Percentiles rank a stretch among this genome's conserved stretches.
Conservation (phyloP, 1,140 invertebrate species). For the Bathynomus jamesi region DNA sequence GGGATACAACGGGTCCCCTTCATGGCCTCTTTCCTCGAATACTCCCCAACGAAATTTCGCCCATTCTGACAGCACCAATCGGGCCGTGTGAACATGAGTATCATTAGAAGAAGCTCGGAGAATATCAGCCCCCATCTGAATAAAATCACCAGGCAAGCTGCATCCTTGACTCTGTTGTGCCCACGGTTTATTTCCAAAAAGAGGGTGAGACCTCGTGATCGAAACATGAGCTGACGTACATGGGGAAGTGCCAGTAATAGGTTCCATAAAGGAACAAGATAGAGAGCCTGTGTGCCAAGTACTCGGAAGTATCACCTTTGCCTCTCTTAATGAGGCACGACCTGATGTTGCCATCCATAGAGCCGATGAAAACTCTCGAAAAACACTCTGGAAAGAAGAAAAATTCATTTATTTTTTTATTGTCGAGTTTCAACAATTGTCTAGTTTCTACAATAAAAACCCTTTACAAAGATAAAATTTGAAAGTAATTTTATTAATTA, state of each 20-base stretch:
- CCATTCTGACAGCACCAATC: slow-evolving; percentile 45
- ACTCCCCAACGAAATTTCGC: slow-evolving; percentile 46
- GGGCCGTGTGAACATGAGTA: slow-evolving; percentile 32
- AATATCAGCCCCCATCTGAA: slow-evolving; percentile 40
- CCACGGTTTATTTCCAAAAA: slow-evolving; percentile 40
- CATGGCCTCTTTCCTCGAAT: slow-evolving; percentile 44
- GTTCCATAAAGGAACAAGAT: slow-evolving; percentile 15
- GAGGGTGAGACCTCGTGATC: slow-evolving; percentile 15
- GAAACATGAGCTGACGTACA: slow-evolving; percentile 11
- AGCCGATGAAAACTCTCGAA: slow-evolving; percentile 14
- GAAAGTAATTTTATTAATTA: no score
- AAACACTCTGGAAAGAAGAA: slow-evolving; percentile 12
- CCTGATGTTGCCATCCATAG: slow-evolving; percentile 45
- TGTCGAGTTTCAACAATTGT: no score
- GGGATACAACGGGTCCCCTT: slow-evolving; percentile 38
- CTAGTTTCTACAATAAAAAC: no score
- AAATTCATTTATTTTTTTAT: no score
- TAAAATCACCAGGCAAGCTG: slow-evolving; percentile 38
- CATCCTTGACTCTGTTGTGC: slow-evolving; percentile 41
- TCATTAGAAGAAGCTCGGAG: slow-evolving; percentile 25
- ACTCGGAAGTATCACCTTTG: slow-evolving; percentile 49
- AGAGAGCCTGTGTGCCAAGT: slow-evolving; percentile 45
- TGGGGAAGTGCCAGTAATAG: slow-evolving; percentile 6
- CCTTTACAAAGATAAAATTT: no score
- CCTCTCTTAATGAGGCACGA: slow-evolving; percentile 47